phyloP scores from a whole-genome alignment of 2,888 invertebrate species.

The Sesia bembeciformis region DNA sequence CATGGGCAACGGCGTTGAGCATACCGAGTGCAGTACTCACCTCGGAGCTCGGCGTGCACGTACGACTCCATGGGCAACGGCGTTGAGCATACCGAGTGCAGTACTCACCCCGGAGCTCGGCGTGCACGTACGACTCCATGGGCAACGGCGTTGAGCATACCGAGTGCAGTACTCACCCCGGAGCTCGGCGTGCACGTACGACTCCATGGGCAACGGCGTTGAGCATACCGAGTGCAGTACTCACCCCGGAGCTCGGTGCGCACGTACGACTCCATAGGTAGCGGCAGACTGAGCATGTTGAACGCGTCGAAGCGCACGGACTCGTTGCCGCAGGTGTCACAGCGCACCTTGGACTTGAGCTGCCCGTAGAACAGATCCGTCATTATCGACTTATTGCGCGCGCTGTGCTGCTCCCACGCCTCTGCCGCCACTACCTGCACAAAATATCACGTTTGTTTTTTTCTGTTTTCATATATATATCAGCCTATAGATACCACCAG shows the following conservation, averaged over 20 bases:
- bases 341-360: conserved; percentile 89
- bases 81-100: too few relatives aligned
- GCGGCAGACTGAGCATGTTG: conserved; percentile 89
- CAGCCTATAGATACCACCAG: background rate
- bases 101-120: too few relatives aligned
- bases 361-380: conserved; percentile 95
- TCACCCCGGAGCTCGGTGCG: conserved; percentile 84
- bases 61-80: too few relatives aligned
- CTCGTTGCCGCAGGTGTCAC: conserved; percentile 86
- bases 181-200: conserved; percentile 84
- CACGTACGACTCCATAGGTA: conserved; percentile 91
- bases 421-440: conserved; percentile 75
- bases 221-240: conserved; percentile 72
- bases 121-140: too few relatives aligned
- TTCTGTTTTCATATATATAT: background rate
- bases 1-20: too few relatives aligned
- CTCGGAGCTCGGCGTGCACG: too few relatives aligned
- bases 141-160: too few relatives aligned
- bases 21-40: too few relatives aligned
- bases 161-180: conserved; percentile 81
- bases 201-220: conserved; percentile 76
- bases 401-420: conserved; percentile 89
- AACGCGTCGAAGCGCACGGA: conserved; percentile 94
- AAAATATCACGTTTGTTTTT: background rate
- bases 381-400: conserved; percentile 89